phyloP scores from a whole-genome alignment of 2,888 invertebrate species.

The Adela reaumurella region DNA sequence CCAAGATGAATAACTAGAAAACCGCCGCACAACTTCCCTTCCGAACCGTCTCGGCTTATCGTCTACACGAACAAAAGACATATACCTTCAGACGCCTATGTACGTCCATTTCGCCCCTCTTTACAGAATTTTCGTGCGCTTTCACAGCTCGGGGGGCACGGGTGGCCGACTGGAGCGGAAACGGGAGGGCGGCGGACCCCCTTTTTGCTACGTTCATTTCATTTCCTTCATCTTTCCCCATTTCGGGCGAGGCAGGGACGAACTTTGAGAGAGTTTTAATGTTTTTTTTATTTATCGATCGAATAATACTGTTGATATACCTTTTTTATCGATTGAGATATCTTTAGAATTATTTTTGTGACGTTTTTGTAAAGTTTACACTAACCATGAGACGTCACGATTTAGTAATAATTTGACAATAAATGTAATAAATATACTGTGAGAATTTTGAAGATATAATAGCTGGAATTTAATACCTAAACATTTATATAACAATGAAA shows the following conservation, averaged over 20 bases:
- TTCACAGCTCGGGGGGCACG: background rate
- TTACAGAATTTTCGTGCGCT: background rate
- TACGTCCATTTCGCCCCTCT: background rate
- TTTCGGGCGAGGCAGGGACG: constrained; percentile 32
- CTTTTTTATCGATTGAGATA: no score
- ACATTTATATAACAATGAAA: no score
- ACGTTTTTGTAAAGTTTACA: no score
- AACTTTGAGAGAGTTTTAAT: no score
- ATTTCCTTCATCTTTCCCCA: constrained; percentile 57
- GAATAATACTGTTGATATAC: no score
- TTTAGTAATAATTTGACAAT: no score
- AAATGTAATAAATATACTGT: no score
- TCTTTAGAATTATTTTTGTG: no score
- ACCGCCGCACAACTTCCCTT: background rate
- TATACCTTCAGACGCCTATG: background rate
- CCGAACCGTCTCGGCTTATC: background rate
- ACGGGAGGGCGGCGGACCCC: constrained; percentile 26
- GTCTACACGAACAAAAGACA: background rate
- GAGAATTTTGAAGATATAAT: no score
- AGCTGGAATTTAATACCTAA: no score
- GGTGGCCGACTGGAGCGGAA: background rate
- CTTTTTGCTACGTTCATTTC: constrained; percentile 56
- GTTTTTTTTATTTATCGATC: no score
- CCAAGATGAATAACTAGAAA: background rate
- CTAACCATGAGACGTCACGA: no score